Base-by-base conservation (phyloP, 2,888 invertebrate genomes). In the Luperina testacea region DNA sequence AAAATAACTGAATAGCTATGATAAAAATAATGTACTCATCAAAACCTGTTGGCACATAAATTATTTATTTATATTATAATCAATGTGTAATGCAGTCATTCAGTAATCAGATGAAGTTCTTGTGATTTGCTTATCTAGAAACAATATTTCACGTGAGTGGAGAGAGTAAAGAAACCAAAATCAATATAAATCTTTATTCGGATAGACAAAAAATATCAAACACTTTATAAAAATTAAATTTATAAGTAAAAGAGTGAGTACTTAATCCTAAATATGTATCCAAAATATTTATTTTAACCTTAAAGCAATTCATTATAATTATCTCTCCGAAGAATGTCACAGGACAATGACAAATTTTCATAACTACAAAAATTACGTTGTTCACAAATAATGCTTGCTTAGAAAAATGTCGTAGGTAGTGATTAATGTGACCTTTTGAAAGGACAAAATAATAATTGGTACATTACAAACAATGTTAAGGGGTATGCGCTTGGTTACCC, bases 341-440 rank as follows among this genome's bases (percentile, higher is more conserved):
- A 61, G 9, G 38, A 68, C 53, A 53, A 42, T 67, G 59, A 81
- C 38, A 67, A 70, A 84, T 81, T 71, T 65, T 45, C 27, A 5
- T 0, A 61, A 17, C n/a, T 38, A 24, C 24, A 80, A 69, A 84
- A 80, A 84, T 72, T 72, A 51, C 68, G n/a, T 17, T 17, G 27
- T 57, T 32, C 11, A 64, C 48, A 63, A 32, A 72, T 1, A 72
- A 80, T 13, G 13, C n/a, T 80, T 72, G 24, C 45, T 51, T 59
- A 72, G 27, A 38, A 8, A 81, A 85, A 59, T 81, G 81, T 80
- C 81, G 53, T 0, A 53, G 11, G 53, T 0, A 53, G 11, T 84
- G 80, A 84, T 81, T 45, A 17, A 81, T 80, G 32, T 45, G 15
- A 27, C 27, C 17, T 69, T 32, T 11, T 20, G 15, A 17, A n/a